phyloP scores from a whole-genome alignment of 1,140 invertebrate species.

The Sycobia sp. region DNA sequence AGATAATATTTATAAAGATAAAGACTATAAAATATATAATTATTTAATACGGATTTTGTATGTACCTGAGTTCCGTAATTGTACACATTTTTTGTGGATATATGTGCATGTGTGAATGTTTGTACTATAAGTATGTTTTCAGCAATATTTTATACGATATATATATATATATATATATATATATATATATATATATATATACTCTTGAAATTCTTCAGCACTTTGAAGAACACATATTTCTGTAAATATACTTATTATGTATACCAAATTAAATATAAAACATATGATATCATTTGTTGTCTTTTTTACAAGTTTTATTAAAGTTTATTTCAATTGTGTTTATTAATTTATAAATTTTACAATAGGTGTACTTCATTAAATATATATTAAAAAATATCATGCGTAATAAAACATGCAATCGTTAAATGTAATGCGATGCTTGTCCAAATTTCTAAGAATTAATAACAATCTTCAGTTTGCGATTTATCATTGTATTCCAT shows the following conservation, averaged over 20 bases:
- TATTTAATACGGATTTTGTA: neutral
- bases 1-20: too few species aligned
- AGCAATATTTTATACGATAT: constrained; percentile 18
- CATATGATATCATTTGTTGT: too few species aligned
- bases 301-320: neutral
- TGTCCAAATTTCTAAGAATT: too few species aligned
- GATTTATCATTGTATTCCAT: constrained; percentile 57
- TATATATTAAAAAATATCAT: neutral
- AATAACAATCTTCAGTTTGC: too few species aligned
- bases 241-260: too few species aligned
- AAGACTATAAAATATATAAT: too few species aligned
- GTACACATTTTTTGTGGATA: constrained; percentile 1
- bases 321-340: neutral
- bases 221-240: too few species aligned
- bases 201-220: neutral
- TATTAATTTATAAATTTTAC: too few species aligned
- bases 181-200: constrained; percentile 15
- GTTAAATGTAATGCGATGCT: too few species aligned
- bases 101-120: too few species aligned
- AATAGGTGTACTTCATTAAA: neutral
- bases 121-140: neutral
- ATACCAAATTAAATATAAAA: too few species aligned
- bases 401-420: too few species aligned
- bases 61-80: neutral
- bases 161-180: constrained; percentile 8